These are phyloP conservation scores for Phenganax stokvisi DNA, from an alignment of 92 coral and sea anemone species.

Conservation along the genomic window DNA sequence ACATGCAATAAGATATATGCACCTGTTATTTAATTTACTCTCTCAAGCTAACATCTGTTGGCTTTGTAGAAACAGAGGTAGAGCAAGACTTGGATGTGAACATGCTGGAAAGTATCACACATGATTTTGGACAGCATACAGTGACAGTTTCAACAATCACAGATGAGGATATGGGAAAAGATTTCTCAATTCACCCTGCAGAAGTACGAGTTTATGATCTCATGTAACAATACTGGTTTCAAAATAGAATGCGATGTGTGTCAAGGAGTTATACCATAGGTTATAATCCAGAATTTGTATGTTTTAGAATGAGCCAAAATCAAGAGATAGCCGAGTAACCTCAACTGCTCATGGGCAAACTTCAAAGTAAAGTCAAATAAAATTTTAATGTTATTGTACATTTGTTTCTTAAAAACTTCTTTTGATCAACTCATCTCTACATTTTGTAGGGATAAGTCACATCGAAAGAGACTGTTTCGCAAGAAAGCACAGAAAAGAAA, in stretches of 20 bases:
- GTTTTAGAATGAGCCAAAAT: not conserved
- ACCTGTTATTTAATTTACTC: too few relatives aligned
- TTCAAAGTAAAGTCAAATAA: not conserved
- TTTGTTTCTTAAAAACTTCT: not conserved
- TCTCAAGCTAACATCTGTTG: too few relatives aligned
- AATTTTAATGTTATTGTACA: not conserved
- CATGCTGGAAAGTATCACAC: slow-evolving; percentile 56
- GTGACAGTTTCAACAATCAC: slow-evolving; percentile 85
- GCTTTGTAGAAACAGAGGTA: not conserved
- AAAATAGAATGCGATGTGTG: too few relatives aligned
- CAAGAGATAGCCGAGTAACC: not conserved
- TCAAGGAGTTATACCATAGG: not conserved
- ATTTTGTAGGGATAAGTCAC: slow-evolving; percentile 2
- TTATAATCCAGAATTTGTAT: not conserved
- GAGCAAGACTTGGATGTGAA: slow-evolving; percentile 3
- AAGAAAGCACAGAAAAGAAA: slow-evolving; percentile 40
- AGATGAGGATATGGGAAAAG: slow-evolving; percentile 63
- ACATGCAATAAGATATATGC: too few relatives aligned
- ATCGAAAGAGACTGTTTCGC: slow-evolving; percentile 23
- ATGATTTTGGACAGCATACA: slow-evolving; percentile 82
- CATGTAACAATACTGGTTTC: not conserved
- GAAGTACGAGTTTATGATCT: not conserved
- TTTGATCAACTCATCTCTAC: not conserved
- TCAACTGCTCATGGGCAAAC: not conserved
- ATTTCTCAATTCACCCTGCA: slow-evolving; percentile 49